phyloP scores from a whole-genome alignment of 1,140 invertebrate genomes.

The Lepidurus couesii region DNA sequence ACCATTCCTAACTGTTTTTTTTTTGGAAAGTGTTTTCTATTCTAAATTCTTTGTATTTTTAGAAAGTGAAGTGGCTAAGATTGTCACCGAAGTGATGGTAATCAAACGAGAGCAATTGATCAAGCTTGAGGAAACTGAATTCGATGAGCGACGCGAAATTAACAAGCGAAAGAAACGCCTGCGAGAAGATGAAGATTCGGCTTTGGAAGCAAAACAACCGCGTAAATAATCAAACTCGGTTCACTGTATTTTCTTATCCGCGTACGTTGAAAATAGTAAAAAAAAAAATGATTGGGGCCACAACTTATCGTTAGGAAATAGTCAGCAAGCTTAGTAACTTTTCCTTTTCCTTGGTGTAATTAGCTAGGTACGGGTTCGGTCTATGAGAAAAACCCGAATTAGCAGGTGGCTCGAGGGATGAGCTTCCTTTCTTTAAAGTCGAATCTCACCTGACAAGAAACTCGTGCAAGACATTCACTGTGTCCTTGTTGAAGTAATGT shows the following conservation, averaged over 20 bases:
- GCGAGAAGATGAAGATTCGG: conserved; percentile 72
- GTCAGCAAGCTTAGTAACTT: background rate
- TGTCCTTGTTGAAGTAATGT: background rate
- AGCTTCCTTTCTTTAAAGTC: no score
- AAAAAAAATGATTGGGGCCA: background rate
- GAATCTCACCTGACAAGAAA: background rate
- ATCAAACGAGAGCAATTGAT: conserved; percentile 87
- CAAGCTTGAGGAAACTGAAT: conserved; percentile 81
- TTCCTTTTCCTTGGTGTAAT: background rate
- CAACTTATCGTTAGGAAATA: background rate
- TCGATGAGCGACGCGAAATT: conserved; percentile 78
- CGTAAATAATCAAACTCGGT: conserved; percentile 43
- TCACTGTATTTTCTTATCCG: background rate
- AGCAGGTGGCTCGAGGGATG: no score
- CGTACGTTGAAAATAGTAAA: no score
- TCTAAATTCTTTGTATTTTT: conserved; percentile 39
- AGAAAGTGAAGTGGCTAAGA: conserved; percentile 77
- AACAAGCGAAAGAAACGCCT: conserved; percentile 81
- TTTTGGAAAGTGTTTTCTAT: no score
- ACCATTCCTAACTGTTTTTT: no score
- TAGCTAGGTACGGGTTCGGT: background rate
- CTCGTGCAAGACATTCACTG: background rate
- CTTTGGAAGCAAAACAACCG: conserved; percentile 47
- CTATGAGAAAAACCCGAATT: background rate
- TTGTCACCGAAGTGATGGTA: conserved; percentile 85